phyloP scores from a whole-genome alignment of 37 sponge, comb jelly and placozoan genomes.

The Agelas oroides region DNA sequence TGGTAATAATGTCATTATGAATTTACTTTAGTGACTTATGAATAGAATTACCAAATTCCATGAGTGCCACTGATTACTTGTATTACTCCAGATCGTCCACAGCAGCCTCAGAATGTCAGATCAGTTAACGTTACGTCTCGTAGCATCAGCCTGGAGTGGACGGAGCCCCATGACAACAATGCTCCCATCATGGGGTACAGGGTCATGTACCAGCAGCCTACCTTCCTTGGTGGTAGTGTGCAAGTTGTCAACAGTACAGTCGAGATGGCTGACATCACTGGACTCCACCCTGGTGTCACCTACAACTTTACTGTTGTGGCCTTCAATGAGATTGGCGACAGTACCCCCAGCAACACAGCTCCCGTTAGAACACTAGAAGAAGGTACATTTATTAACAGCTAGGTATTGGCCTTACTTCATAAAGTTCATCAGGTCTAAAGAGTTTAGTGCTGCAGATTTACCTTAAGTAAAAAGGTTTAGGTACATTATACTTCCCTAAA shows the following conservation, averaged over 20 bases:
- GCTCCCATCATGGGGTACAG: constrained; percentile 57
- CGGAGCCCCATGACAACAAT: constrained; percentile 75
- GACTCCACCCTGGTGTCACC: constrained; percentile 50
- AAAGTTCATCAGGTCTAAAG: too few species aligned
- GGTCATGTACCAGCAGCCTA: not conserved
- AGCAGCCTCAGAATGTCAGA: constrained; percentile 34
- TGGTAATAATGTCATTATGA: too few species aligned
- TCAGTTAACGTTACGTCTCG: constrained; percentile 10
- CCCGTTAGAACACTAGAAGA: constrained; percentile 31
- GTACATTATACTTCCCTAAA: too few species aligned
- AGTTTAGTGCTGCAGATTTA: too few species aligned
- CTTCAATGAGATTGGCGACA: constrained; percentile 52
- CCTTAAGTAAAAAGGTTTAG: too few species aligned
- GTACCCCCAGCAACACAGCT: constrained; percentile 26
- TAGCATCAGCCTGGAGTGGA: constrained; percentile 31
- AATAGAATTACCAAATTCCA: too few species aligned
- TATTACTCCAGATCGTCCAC: constrained; percentile 47
- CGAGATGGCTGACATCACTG: constrained; percentile 14
- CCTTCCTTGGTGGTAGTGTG: not conserved
- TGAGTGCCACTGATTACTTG: too few species aligned
- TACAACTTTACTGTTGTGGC: constrained; percentile 66
- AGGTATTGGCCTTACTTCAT: too few species aligned
- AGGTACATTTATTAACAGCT: constrained; percentile 8
- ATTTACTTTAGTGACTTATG: too few species aligned
- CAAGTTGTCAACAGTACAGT: not conserved